These are phyloP conservation scores for Ptychadena robeensis DNA, from an alignment of 2,797 vertebrate species.

Conservation along the genomic window DNA sequence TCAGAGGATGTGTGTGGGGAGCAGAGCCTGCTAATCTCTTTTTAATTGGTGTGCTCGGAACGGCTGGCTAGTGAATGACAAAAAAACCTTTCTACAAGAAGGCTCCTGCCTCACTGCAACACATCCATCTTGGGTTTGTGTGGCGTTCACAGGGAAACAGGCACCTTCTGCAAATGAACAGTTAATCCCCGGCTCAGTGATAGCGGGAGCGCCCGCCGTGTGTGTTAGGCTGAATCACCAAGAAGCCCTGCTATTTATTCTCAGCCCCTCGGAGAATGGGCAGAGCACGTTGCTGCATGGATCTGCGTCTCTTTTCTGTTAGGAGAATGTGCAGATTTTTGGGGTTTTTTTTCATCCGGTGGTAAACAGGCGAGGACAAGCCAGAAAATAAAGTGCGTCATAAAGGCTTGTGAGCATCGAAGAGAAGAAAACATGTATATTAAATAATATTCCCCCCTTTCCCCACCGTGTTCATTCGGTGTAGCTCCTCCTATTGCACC, in stretches of 20 bases:
- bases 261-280: slow-evolving; percentile 33
- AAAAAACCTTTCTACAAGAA: slow-evolving; percentile 41
- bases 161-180: slow-evolving; percentile 55
- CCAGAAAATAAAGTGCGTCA: slow-evolving; percentile 1
- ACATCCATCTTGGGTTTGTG: slow-evolving; percentile 49
- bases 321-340: not conserved
- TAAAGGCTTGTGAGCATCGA: not conserved
- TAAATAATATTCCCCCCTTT: not conserved
- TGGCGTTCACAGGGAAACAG: slow-evolving; percentile 30
- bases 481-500: not conserved
- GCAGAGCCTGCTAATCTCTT: slow-evolving; percentile 55
- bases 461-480: too few species aligned
- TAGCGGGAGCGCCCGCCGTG: slow-evolving; percentile 9
- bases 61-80: slow-evolving; percentile 55
- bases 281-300: slow-evolving; percentile 36
- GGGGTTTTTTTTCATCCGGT: slow-evolving; percentile 4
- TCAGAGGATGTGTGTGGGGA: slow-evolving; percentile 43
- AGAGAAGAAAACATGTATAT: not conserved
- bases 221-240: not conserved
- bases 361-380: not conserved
- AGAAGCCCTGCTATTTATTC: slow-evolving; percentile 26
- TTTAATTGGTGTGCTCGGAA: slow-evolving; percentile 58
- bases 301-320: slow-evolving; percentile 18
- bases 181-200: slow-evolving; percentile 54
- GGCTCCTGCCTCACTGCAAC: slow-evolving; percentile 42